phyloP scores from a whole-genome alignment of 1,140 invertebrate species.

The Drosophila pachea region DNA sequence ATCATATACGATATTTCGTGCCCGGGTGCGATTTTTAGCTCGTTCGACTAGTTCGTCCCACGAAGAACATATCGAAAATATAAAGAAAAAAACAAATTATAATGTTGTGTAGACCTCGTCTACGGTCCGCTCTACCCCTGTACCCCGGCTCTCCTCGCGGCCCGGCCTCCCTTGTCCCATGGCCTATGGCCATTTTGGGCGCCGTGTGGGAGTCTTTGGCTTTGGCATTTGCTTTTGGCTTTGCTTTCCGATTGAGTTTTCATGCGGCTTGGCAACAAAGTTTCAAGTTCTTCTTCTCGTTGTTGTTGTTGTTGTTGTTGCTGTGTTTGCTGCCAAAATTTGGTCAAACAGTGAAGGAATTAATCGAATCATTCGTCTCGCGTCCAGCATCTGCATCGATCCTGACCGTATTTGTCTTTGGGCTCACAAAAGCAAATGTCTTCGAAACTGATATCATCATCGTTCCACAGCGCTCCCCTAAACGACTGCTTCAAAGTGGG shows the following conservation, averaged over 20 bases:
- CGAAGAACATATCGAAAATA: constrained; percentile 62
- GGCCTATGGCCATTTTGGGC: constrained; percentile 50
- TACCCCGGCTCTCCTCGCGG: background rate
- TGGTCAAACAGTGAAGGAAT: constrained; percentile 27
- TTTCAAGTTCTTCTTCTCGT: constrained; percentile 35
- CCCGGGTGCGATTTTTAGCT: constrained; percentile 69
- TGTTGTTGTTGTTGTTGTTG: constrained; percentile 26
- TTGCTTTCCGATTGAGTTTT: constrained; percentile 63
- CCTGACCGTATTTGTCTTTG: constrained; percentile 63
- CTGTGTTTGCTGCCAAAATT: constrained; percentile 27
- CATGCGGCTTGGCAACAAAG: constrained; percentile 15
- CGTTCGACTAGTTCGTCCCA: constrained; percentile 71
- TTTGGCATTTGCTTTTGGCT: constrained; percentile 23
- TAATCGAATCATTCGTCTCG: constrained; percentile 35
- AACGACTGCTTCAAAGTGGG: constrained; percentile 77
- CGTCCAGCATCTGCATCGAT: constrained; percentile 49
- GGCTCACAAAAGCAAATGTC: constrained; percentile 56
- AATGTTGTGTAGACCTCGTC: constrained; percentile 32
- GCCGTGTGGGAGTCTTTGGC: constrained; percentile 55
- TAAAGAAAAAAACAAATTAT: constrained; percentile 13
- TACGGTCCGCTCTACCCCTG: constrained; percentile 3
- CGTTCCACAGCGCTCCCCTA: constrained; percentile 73
- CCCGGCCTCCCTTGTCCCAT: constrained; percentile 1
- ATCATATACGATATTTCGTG: constrained; percentile 53
- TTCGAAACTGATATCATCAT: constrained; percentile 77